phyloP scores from a whole-genome alignment of 2,888 invertebrate genomes.

The Orchestes rusci region DNA sequence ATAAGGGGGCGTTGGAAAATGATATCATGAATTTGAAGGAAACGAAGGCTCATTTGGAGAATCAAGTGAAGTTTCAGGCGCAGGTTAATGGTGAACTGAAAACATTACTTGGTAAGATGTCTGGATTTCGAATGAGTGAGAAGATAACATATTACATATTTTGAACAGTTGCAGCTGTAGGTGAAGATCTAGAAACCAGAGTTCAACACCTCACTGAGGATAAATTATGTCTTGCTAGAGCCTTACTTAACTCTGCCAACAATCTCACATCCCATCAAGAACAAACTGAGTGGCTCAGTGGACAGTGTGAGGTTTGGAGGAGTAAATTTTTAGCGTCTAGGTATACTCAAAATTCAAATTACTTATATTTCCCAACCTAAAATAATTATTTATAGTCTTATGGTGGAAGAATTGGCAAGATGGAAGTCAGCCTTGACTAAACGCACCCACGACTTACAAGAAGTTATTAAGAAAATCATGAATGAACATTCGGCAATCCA shows the following conservation, averaged over 20 bases:
- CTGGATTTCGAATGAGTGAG: too few species aligned
- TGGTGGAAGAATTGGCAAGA: conserved; percentile 86
- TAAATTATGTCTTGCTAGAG: conserved; percentile 79
- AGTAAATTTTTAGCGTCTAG: conserved; percentile 94
- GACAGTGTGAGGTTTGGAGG: conserved; percentile 94
- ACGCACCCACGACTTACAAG: conserved; percentile 62
- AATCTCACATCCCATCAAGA: conserved; percentile 85
- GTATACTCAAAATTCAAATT: too few species aligned
- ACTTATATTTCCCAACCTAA: not conserved
- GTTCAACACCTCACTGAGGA: conserved; percentile 90
- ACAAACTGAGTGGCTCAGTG: conserved; percentile 86
- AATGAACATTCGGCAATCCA: conserved; percentile 62
- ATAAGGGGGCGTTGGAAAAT: conserved; percentile 50
- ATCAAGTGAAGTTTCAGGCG: conserved; percentile 78
- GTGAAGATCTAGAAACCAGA: conserved; percentile 84
- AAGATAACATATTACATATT: not conserved
- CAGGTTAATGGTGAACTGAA: conserved; percentile 46
- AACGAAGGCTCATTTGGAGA: conserved; percentile 66
- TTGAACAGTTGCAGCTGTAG: conserved; percentile 75
- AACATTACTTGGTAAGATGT: conserved; percentile 15
- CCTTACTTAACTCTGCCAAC: conserved; percentile 77
- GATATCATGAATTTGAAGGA: conserved; percentile 57
- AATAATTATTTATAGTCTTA: conserved; percentile 55
- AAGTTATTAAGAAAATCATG: conserved; percentile 59
- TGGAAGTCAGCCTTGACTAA: conserved; percentile 76